Base-by-base conservation (phyloP, 1,140 invertebrate species). In the Limonius californicus region DNA sequence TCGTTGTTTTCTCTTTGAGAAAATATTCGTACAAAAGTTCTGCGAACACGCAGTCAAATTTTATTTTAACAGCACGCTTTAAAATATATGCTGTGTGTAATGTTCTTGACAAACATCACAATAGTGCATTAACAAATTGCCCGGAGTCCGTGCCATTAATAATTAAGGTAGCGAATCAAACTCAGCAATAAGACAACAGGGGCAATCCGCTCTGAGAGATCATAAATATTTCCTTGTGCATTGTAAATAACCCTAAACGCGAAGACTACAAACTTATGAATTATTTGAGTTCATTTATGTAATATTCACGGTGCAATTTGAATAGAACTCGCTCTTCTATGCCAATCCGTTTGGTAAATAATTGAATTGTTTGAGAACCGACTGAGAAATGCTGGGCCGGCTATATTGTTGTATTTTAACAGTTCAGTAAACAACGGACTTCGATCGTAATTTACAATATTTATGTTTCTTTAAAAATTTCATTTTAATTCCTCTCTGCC, bases 201-300 rank as follows among this genome's bases (percentile, higher is more conserved):
- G 68, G 65, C 70, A 70, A 73, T 71, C 68, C 70, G 68, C 70
- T 67, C 64, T 69, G 59, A 20, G 45, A 69, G 63, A 70, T 74
- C 73, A 76, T 76, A 75, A 76, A 76, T 76, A 76, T 76, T 76
- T 76, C 75, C 73, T 67, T 75, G 71, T 75, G 75, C 75, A 76
- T 76, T 75, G 74, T 75, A 74, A 76, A 76, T 76, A 76, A 75
- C 70, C 73, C 70, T 76, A 76, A 76, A 76, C 75, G 75, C 72
- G 74, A 72, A 70, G 73, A 72, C 75, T 76, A 76, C 75, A 76
- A 75, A 76, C 75, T 76, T 74, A 76, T 76, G 74, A 74, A 76
- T 76, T 76, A 76, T 76, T 76, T 76, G 70, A 59, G 68, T 70
- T 73, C 74, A 74, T 74, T 75, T 74, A 75, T 76, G 70, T 69